Evolutionary conservation across 2,113 vertebrate species (phyloP).

Genomic region (Pelecanoides urinatrix): DNA sequence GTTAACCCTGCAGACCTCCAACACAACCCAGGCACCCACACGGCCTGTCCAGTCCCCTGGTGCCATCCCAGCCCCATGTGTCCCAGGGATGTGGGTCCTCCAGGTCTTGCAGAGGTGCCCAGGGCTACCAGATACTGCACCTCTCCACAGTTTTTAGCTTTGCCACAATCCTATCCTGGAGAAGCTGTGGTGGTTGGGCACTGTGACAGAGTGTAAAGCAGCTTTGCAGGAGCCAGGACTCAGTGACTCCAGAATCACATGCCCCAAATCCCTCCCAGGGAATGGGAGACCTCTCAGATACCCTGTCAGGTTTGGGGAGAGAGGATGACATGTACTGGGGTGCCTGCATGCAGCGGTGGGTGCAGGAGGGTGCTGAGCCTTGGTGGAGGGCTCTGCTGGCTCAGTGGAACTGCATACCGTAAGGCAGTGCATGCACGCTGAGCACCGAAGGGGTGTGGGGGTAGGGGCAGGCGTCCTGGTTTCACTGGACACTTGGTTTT

Average conservation of each 20-base stretch:
- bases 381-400: background rate
- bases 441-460: background rate
- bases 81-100: background rate
- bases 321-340: background rate
- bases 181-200: background rate
- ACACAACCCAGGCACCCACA: too few species aligned
- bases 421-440: rapidly evolving
- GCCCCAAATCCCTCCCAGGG: background rate
- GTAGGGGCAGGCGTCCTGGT: background rate
- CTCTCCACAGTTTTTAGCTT: background rate
- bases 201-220: background rate
- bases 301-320: background rate
- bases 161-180: background rate
- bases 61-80: background rate
- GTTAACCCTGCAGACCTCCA: background rate
- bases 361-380: background rate
- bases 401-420: background rate
- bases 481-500: background rate
- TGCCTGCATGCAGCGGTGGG: background rate
- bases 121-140: background rate
- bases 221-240: background rate
- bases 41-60: background rate
- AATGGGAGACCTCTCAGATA: background rate
- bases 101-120: background rate
- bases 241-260: background rate